Base-by-base conservation (phyloP, 2,797 vertebrate species). In the Chelon labrosus region DNA sequence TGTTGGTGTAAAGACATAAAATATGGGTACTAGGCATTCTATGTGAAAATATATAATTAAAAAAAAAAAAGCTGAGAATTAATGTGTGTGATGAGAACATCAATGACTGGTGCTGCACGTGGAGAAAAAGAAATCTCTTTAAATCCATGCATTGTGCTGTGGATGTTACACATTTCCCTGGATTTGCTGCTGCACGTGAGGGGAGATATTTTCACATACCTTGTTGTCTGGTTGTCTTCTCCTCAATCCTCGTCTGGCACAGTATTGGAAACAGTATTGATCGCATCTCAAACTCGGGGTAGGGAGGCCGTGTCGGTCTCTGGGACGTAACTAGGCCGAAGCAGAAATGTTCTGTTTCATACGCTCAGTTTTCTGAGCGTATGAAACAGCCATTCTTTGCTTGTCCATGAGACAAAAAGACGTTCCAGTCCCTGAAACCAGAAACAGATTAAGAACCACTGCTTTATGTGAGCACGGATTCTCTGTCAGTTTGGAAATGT, bases 11-110 rank as follows among this genome's bases (percentile, higher is more conserved):
- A 82, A 86, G 68, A 61, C 79, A 75, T 68, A 79, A 75, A 62
- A 39, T 66, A 67, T 82, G 76, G 83, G 57, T 81, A 63, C 47
- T 61, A 51, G 73, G 62, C 74, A 66, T 87, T 88, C 61, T 80
- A n/a, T 89, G 86, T 89, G 70, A 82, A 73, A 61, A 82, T 78
- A 72, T 86, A 50, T 69, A 83, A 91, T 89, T 85, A 85, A 89
- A 91, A 79, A 64, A 75, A 75, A 17, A 71, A 54, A 56, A 51
- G 65, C 35, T 65, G 72, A 75, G 55, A 47, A 67, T 49, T 50
- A 44, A 7, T 55, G 71, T 60, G 65, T 73, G 69, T 80, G 76
- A 37, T 86, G 63, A 85, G 49, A 73, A 70, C 50, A 60, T 79
- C 1, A 14, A 61, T 14, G 38, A 19, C 22, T 38, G 39, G 55